Evolutionary conservation across 2,888 invertebrate species (phyloP), one percentile per base, ranked within the genome.

Genomic region (Microchrysa polita): DNA sequence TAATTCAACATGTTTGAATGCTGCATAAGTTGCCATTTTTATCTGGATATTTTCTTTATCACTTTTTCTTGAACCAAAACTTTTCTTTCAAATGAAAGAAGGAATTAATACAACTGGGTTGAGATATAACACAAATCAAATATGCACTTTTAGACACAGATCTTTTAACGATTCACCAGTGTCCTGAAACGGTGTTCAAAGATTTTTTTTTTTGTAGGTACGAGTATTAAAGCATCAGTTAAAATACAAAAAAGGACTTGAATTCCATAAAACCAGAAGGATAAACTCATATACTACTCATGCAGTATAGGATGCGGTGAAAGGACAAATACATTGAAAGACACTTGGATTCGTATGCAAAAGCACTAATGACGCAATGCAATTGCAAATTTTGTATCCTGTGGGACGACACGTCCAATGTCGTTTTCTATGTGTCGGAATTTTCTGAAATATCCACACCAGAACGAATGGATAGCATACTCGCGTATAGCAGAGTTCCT

Each of bases 1-100:
- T 81, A 96, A 91, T 88, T 95, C 95, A 86, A 96, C 92, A 87
- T 95, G 95, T 87, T 95, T 93, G 89, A 94, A 95, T 80, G 94
- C 92, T 84, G 95, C 94, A 89, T 95, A 95, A 84, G 95, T 93
- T 85, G 95, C 95, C 95, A 95, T 94, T 81, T 80, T 83, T 79
- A 74, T 67, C 59, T 7, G 27, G 2, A 34, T 34, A 2, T 34
- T 57, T 60, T 44, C 53, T 76, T 74, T 65, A 59, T 23, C 67
- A 75, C 73, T 75, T 76, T 55, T 73, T 55, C 72, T 40, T 10
- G 10, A 55, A 20, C 20, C 5, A 20, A 55, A 40, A 48, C 27
- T 52, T 67, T 67, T 65, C 44, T 42, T 23, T 18, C 48, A n/a
- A 42, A 34, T 34, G 27, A 34, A 34, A 34, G 27, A 34, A 34